phyloP scores from a whole-genome alignment of 2,888 invertebrate genomes.

The Amiota minor region DNA sequence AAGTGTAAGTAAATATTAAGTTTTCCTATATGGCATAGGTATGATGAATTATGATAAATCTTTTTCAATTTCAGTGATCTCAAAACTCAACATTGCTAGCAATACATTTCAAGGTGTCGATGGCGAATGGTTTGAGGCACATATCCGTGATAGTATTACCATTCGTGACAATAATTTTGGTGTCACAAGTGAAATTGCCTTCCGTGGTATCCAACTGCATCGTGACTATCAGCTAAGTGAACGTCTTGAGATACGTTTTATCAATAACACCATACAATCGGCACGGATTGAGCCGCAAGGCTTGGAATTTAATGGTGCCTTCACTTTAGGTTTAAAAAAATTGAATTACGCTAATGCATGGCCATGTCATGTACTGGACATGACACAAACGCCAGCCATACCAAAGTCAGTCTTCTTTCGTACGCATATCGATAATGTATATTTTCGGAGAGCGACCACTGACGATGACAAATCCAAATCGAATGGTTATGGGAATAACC shows the following conservation, averaged over 20 bases:
- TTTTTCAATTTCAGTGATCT: slow-evolving; percentile 55
- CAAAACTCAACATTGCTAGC: slow-evolving; percentile 65
- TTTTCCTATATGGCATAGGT: background rate
- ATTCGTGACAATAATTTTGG: slow-evolving; percentile 70
- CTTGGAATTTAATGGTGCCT: slow-evolving; percentile 64
- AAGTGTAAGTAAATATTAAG: slow-evolving; percentile 58
- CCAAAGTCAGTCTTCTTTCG: slow-evolving; percentile 68
- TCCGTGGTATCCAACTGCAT: slow-evolving; percentile 68
- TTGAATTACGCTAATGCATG: slow-evolving; percentile 64
- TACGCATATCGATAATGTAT: slow-evolving; percentile 61
- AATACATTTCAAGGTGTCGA: slow-evolving; percentile 66
- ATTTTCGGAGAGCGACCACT: slow-evolving; percentile 49
- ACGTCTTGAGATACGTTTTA: slow-evolving; percentile 69
- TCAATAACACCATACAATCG: slow-evolving; percentile 67
- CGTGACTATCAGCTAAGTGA: slow-evolving; percentile 68
- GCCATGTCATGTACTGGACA: slow-evolving; percentile 64
- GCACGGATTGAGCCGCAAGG: slow-evolving; percentile 49
- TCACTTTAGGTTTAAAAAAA: slow-evolving; percentile 65
- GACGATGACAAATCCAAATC: background rate
- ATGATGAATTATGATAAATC: background rate
- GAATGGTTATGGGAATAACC: slow-evolving; percentile 38
- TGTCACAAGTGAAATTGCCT: slow-evolving; percentile 67
- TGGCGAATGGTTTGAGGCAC: slow-evolving; percentile 70
- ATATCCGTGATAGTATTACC: slow-evolving; percentile 64
- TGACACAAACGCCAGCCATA: slow-evolving; percentile 53